These are phyloP conservation scores for Sminthurinus aureus DNA, from an alignment of 2,888 invertebrate species.

Conservation along the genomic window DNA sequence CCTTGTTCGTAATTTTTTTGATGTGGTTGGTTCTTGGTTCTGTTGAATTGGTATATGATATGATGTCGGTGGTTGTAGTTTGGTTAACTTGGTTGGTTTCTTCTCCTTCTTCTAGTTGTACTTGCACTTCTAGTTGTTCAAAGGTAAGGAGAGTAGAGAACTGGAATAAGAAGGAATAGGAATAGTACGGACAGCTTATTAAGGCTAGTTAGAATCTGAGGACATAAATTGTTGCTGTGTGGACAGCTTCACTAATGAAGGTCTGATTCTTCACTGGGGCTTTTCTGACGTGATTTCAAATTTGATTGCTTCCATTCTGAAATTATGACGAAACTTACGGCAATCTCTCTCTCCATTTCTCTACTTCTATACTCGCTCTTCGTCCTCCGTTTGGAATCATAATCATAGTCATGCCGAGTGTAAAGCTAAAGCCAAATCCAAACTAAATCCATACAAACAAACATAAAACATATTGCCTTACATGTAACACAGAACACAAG, in stretches of 20 bases:
- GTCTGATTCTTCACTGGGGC: conserved; percentile 31
- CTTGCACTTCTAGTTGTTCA: not conserved
- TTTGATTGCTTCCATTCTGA: conserved; percentile 23
- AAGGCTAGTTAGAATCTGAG: conserved; percentile 33
- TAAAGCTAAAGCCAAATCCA: too few species aligned
- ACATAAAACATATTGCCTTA: too few species aligned
- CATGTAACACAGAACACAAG: too few species aligned
- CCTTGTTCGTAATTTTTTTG: not conserved
- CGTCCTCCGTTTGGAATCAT: not conserved
- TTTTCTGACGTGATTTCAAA: conserved; percentile 22
- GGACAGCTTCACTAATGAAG: conserved; percentile 42
- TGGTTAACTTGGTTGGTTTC: conserved; percentile 20
- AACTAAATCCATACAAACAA: too few species aligned
- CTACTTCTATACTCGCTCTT: not conserved
- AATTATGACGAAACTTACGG: conserved; percentile 9
- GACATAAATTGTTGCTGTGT: conserved; percentile 39
- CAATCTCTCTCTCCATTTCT: not conserved
- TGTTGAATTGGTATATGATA: not conserved
- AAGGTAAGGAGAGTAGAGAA: not conserved
- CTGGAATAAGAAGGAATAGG: not conserved
- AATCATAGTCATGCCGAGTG: too few species aligned
- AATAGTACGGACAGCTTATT: conserved; percentile 23
- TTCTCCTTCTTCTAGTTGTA: not conserved
- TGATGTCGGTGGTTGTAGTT: conserved; percentile 21
- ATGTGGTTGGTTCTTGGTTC: not conserved